Evolutionary conservation across 2,113 vertebrate species (phyloP).

Genomic region (Pithys albifrons): DNA sequence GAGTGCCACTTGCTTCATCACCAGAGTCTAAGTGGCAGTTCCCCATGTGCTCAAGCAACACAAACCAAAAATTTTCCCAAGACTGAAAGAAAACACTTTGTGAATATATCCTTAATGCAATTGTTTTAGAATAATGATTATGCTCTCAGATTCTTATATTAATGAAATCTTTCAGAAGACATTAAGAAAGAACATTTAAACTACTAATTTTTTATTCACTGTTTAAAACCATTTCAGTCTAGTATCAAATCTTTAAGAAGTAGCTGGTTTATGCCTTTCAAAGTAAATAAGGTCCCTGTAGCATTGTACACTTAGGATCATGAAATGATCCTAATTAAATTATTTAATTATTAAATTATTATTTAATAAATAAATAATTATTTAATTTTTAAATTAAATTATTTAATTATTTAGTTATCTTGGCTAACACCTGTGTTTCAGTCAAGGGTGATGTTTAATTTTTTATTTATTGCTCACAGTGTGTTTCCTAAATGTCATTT

Average conservation of each 20-base stretch:
- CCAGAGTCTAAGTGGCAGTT: background rate
- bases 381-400: too few species aligned
- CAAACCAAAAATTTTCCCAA: background rate
- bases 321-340: too few species aligned
- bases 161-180: slow-evolving; percentile 17
- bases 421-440: background rate
- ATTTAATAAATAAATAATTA: too few species aligned
- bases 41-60: background rate
- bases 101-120: background rate
- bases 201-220: background rate
- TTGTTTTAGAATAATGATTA: slow-evolving; percentile 26
- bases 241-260: background rate
- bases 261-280: background rate
- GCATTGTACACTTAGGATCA: background rate
- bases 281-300: background rate
- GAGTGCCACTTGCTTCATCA: background rate
- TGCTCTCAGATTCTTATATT: slow-evolving; percentile 23
- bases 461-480: background rate
- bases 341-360: too few species aligned
- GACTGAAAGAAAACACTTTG: background rate
- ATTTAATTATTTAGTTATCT: background rate
- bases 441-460: background rate
- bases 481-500: background rate
- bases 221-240: background rate
- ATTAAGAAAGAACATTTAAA: slow-evolving; percentile 9